Evolutionary conservation across 2,888 invertebrate species (phyloP).

Genomic region (Melieria crassipennis): DNA sequence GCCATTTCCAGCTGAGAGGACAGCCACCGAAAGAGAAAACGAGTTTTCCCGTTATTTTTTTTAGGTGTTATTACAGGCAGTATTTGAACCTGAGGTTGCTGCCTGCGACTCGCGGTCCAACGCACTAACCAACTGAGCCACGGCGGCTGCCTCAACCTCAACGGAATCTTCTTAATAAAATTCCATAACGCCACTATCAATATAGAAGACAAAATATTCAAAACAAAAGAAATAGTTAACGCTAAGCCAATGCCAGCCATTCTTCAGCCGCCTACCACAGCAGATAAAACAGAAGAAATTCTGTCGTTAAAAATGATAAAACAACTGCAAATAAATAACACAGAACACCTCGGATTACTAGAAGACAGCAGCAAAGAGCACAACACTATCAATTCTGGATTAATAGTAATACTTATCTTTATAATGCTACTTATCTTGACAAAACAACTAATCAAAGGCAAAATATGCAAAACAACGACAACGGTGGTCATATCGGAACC

Average conservation of each 20-base stretch:
- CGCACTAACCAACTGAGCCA: too few species aligned
- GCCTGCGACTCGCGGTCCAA: too few species aligned
- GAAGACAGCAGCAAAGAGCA: constrained; percentile 1
- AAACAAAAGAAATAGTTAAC: not conserved
- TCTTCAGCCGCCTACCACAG: not conserved
- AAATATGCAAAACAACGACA: not conserved
- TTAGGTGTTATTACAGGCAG: too few species aligned
- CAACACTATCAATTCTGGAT: not conserved
- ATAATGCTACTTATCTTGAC: not conserved
- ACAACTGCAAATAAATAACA: not conserved
- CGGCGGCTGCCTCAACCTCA: too few species aligned
- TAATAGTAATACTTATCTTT: not conserved
- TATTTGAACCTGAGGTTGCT: too few species aligned
- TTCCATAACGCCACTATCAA: constrained; percentile 4
- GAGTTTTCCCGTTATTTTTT: too few species aligned
- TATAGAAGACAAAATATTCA: constrained; percentile 1
- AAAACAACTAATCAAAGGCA: not conserved
- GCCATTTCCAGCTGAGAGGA: too few species aligned
- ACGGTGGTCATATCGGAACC: not conserved
- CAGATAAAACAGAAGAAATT: not conserved
- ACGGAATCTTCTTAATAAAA: not conserved
- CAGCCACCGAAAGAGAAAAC: too few species aligned
- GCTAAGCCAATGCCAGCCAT: not conserved
- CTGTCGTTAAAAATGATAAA: not conserved
- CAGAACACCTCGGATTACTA: not conserved